Evolutionary conservation across 1,140 invertebrate species (phyloP).

Genomic region (Leptinotarsa undecemlineata): DNA sequence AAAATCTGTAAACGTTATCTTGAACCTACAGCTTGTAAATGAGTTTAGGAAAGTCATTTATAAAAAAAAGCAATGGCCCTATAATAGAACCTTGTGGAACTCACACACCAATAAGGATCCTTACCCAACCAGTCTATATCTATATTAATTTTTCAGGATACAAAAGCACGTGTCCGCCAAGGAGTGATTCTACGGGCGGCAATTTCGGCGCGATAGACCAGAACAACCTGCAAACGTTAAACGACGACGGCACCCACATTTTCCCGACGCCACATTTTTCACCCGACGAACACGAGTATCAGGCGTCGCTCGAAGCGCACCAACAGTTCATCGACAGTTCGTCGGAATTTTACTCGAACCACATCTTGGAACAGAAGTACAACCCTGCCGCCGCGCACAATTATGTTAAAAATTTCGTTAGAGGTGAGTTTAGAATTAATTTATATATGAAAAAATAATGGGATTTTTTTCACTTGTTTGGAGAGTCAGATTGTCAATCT

Average conservation of each 20-base stretch:
- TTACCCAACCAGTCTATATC: background rate
- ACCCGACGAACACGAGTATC: slow-evolving; percentile 73
- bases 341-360: slow-evolving; percentile 75
- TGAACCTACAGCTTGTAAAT: too few relatives aligned
- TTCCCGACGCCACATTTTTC: slow-evolving; percentile 57
- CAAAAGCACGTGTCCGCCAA: slow-evolving; percentile 48
- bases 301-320: slow-evolving; percentile 64
- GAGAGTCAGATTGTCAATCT: too few relatives aligned
- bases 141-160: slow-evolving; percentile 35
- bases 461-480: too few relatives aligned
- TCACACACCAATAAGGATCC: background rate
- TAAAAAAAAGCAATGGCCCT: too few relatives aligned
- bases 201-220: slow-evolving; percentile 11
- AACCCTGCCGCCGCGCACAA: slow-evolving; percentile 62
- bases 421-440: slow-evolving; percentile 56
- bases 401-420: slow-evolving; percentile 69
- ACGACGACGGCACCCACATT: slow-evolving; percentile 44
- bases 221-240: slow-evolving; percentile 29
- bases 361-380: slow-evolving; percentile 68
- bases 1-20: too few relatives aligned
- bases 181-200: slow-evolving; percentile 35
- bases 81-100: background rate
- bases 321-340: slow-evolving; percentile 68
- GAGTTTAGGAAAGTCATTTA: too few relatives aligned
- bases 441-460: too few relatives aligned